Evolutionary conservation across 1,140 invertebrate genomes (phyloP), one percentile per base, ranked within the genome.

Genomic region (Drosophila fuyamai): DNA sequence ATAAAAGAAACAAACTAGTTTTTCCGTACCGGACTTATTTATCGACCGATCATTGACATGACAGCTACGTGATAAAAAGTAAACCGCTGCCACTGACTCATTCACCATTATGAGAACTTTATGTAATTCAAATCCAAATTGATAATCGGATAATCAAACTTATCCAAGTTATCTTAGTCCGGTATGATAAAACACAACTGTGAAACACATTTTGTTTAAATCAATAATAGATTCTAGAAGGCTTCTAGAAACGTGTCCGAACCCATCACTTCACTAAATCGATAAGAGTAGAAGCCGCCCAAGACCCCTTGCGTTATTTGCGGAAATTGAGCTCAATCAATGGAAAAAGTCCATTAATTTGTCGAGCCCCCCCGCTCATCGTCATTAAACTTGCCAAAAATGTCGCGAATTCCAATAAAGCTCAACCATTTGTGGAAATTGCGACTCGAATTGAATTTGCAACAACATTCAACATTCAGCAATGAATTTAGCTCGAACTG

Each of bases 271-370:
- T 23, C 6, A 14, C 27, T 23, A 44, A 2, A n/a, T 44, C 14
- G 62, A 66, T 67, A 62, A 16, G 16, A 35, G 35, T 16, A 10
- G 7, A 29, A 38, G n/a, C 7, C 12, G 4, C 43, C 32, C n/a
- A 62, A 51, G 65, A 27, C 35, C 29, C 54, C 41, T 1, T n/a
- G 4, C 6, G 48, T 57, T 55, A 48, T 55, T 56, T 50, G 36
- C 53, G 65, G 44, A 72, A 72, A 72, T 72, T 72, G 58, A 72
- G 66, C 29, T 71, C 68, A 72, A 72, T 72, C 53, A 71, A 57
- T 18, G 14, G 43, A 35, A 16, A 13, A 18, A 5, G 9, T 6
- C 51, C 27, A 13, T 10, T 18, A n/a, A 60, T 14, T 29, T 38
- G 35, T 48, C 58, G 16, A 48, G 43, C 35, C 44, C 29, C 32